These are phyloP conservation scores for Lethrus apterus DNA, from an alignment of 1,140 invertebrate genomes.

Conservation along the genomic window DNA sequence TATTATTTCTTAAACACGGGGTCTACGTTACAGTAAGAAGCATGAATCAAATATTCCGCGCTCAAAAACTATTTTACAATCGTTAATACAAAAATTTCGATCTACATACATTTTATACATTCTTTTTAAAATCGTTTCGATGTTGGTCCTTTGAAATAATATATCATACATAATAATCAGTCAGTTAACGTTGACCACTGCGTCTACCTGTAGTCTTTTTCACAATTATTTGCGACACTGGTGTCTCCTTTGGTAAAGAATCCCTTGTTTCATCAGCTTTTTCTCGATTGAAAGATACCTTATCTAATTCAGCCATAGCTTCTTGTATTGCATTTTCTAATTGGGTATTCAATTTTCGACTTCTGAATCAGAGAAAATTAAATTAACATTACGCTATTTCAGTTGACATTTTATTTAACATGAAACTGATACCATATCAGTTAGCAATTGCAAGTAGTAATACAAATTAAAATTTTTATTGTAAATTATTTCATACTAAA, in stretches of 20 bases:
- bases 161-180: neutral
- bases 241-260: neutral
- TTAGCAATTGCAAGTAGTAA: constrained; percentile 9
- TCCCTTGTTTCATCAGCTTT: neutral
- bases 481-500: too few species aligned
- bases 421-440: constrained; percentile 4
- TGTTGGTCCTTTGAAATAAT: constrained; percentile 14
- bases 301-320: constrained; percentile 77
- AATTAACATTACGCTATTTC: constrained; percentile 10
- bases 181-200: constrained; percentile 3
- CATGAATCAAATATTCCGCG: constrained; percentile 1
- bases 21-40: neutral
- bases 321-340: constrained; percentile 85
- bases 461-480: neutral
- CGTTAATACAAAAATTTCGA: neutral
- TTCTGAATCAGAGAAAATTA: constrained; percentile 52
- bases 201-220: neutral
- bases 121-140: constrained; percentile 9
- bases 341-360: constrained; percentile 81
- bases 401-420: neutral
- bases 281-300: constrained; percentile 22
- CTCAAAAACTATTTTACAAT: constrained; percentile 1
- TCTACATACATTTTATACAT: constrained; percentile 3
- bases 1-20: constrained; percentile 1
- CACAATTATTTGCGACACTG: constrained; percentile 3